These are phyloP conservation scores for Phalloptychus januarius DNA, from an alignment of 2,797 vertebrate species.

Conservation along the genomic window DNA sequence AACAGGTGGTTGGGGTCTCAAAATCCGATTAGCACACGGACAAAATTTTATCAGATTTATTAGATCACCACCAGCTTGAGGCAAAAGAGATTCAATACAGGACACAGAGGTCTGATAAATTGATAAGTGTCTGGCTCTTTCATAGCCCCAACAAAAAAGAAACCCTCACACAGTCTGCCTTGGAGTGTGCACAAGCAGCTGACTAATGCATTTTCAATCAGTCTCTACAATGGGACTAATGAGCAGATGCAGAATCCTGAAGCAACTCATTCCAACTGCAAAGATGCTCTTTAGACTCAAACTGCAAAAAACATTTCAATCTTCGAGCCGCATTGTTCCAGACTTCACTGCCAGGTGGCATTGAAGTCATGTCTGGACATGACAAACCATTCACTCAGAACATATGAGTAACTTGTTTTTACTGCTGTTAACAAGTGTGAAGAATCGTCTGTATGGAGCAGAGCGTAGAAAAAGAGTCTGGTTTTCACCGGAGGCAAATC, in stretches of 20 bases:
- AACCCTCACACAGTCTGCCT: neutral
- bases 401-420: neutral
- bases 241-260: neutral
- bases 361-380: neutral
- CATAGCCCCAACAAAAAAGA: neutral
- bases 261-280: neutral
- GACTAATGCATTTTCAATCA: conserved; percentile 12
- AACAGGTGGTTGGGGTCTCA: neutral
- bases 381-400: neutral
- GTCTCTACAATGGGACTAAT: neutral
- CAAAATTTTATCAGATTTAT: neutral
- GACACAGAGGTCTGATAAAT: neutral
- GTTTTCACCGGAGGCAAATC: neutral
- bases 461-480: neutral
- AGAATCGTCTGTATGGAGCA: neutral
- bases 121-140: neutral
- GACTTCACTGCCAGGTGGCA: neutral
- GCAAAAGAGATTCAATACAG: neutral
- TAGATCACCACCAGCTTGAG: neutral
- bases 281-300: conserved; percentile 1
- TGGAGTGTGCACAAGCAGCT: neutral
- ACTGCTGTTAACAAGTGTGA: neutral
- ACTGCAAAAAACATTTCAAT: neutral
- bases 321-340: too few species aligned
- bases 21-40: neutral